Percentiles rank a stretch among this genome's conserved stretches.
phyloP scores from a whole-genome alignment of 2,888 invertebrate genomes.

The Dioctria rufipes region DNA sequence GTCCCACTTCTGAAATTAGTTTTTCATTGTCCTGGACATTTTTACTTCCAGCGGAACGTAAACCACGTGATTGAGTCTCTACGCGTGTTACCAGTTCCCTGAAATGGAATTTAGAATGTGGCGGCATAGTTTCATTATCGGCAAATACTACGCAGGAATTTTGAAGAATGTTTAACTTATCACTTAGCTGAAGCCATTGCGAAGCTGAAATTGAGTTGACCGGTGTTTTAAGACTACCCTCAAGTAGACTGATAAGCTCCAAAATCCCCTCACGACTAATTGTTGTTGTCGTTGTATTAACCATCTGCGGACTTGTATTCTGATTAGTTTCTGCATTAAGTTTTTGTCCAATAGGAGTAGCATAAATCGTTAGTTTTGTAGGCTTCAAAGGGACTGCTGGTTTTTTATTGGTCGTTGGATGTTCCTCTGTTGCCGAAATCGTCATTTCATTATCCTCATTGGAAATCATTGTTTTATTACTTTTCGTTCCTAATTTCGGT shows the following conservation, averaged over 20 bases:
- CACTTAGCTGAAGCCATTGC: conserved; percentile 85
- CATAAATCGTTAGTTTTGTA: conserved; percentile 80
- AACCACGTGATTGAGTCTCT: conserved; percentile 79
- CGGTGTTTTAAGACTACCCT: conserved; percentile 76
- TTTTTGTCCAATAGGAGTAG: conserved; percentile 78
- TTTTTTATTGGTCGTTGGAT: conserved; percentile 68
- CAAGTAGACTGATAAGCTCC: conserved; percentile 79
- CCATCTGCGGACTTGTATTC: conserved; percentile 64
- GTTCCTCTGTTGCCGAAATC: conserved; percentile 51
- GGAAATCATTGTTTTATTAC: conserved; percentile 64
- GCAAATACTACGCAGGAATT: conserved; percentile 87
- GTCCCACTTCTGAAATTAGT: conserved; percentile 78
- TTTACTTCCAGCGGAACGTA: conserved; percentile 80
- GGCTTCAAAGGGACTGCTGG: conserved; percentile 82
- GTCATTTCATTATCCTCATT: conserved; percentile 55
- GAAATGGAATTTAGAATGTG: conserved; percentile 91
- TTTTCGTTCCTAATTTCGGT: conserved; percentile 74
- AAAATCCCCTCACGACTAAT: conserved; percentile 75
- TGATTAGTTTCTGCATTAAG: conserved; percentile 65
- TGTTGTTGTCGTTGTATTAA: conserved; percentile 71
- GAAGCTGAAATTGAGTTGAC: conserved; percentile 73
- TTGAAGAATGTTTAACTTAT: conserved; percentile 86
- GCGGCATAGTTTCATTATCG: conserved; percentile 83
- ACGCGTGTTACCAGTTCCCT: conserved; percentile 81
- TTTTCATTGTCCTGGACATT: conserved; percentile 80